Evolutionary conservation across 2,888 invertebrate genomes (phyloP).

Genomic region (Catocala fraxini): DNA sequence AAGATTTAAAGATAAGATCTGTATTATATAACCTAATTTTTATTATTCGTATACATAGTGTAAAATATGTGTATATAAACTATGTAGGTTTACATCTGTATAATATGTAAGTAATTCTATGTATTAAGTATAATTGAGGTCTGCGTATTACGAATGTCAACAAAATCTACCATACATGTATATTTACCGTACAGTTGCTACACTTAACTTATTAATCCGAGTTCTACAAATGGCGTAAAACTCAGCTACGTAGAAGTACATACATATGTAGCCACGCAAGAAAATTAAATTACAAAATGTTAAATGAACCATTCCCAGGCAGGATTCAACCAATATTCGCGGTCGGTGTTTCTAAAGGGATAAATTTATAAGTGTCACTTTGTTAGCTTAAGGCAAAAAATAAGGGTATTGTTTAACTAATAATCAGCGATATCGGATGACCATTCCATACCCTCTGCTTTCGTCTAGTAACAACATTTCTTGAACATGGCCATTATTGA

Average conservation of each 20-base stretch:
- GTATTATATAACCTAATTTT: too few relatives aligned
- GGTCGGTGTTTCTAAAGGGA: conserved; percentile 10
- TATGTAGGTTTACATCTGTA: too few relatives aligned
- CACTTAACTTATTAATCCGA: conserved; percentile 9
- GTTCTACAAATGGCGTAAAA: conserved; percentile 31
- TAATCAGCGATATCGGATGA: conserved; percentile 19
- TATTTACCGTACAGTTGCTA: not conserved
- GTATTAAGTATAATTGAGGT: too few relatives aligned
- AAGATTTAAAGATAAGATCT: too few relatives aligned
- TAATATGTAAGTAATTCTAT: too few relatives aligned
- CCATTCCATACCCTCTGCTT: conserved; percentile 11
- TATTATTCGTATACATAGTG: too few relatives aligned
- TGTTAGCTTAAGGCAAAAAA: not conserved
- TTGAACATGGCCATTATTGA: too few relatives aligned
- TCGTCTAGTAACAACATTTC: conserved; percentile 2
- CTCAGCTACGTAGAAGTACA: conserved; percentile 23
- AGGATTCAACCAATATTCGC: conserved; percentile 2
- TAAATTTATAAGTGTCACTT: conserved; percentile 8
- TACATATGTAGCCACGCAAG: not conserved
- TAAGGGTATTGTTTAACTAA: conserved; percentile 7
- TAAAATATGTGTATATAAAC: too few relatives aligned
- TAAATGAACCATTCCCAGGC: conserved; percentile 16
- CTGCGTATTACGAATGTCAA: too few relatives aligned
- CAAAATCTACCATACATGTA: not conserved
- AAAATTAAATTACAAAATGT: conserved; percentile 20